Percentiles rank a stretch among this genome's conserved stretches.
Conservation (phyloP, 2,797 vertebrate species). For the Allobates femoralis region DNA sequence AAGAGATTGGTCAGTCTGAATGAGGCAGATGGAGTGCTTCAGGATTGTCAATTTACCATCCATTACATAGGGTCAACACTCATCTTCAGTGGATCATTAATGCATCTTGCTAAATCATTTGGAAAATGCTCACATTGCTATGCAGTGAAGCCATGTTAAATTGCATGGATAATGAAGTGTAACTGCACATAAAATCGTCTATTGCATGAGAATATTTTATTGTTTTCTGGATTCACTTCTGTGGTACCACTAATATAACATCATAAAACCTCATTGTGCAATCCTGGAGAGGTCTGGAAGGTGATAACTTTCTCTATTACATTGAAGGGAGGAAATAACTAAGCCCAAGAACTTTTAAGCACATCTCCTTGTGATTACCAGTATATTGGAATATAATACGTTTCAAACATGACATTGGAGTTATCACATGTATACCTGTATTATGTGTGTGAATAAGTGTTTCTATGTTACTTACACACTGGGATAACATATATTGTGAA, state of each 20-base stretch:
- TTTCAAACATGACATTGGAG: slow-evolving; percentile 67
- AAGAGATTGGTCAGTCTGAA: slow-evolving; percentile 69
- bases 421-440: not conserved
- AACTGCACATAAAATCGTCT: slow-evolving; percentile 69
- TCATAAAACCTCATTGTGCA: slow-evolving; percentile 62
- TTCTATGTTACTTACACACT: not conserved
- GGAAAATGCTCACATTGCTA: slow-evolving; percentile 68
- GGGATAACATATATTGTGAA: too few species aligned
- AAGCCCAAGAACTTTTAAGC: slow-evolving; percentile 67
- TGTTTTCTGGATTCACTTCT: slow-evolving; percentile 67
- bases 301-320: not conserved
- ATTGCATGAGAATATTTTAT: slow-evolving; percentile 67
- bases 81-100: slow-evolving; percentile 77
- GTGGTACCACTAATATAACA: slow-evolving; percentile 62
- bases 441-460: too few species aligned
- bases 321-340: slow-evolving; percentile 59
- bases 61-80: slow-evolving; percentile 78
- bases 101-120: slow-evolving; percentile 74
- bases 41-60: slow-evolving; percentile 75
- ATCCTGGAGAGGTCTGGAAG: slow-evolving; percentile 53
- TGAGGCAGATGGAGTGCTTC: slow-evolving; percentile 74
- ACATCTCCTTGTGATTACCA: slow-evolving; percentile 67
- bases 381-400: slow-evolving; percentile 67
- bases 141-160: slow-evolving; percentile 68
- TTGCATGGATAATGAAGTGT: slow-evolving; percentile 73